Evolutionary conservation across 2,113 vertebrate species (phyloP), one percentile per base, ranked within the genome.

Genomic region (Hippocampus abdominalis): DNA sequence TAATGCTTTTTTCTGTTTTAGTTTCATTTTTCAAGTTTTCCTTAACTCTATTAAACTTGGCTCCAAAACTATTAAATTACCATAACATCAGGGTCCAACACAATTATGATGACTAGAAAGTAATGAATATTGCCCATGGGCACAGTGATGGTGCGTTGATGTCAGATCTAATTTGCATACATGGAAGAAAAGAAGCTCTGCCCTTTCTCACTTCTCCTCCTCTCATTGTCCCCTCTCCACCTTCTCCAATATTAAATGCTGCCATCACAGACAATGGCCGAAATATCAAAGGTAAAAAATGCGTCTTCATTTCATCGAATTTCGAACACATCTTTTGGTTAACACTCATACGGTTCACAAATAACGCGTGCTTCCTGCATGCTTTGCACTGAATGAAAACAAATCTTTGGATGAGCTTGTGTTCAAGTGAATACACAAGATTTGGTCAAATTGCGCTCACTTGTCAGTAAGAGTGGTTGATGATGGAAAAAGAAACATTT

Each of bases 251-350:
- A 82, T 70, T 46, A 66, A 48, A 84, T 85, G 74, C 82, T 85
- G 71, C 79, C 83, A 84, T 91, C 74, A 63, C 95, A 98, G 96
- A 98, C 91, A 98, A 96, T 91, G 96, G 96, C 84, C 95, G 93
- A 90, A 95, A 91, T 93, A 89, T 95, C 75, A 96, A 95, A 99
- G 96, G 96, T 98, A 99, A 96, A 70, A 48, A 68, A 86, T 92
- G 91, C 90, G 66, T 88, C 77, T 74, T 84, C 88, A 91, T 81
- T 88, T 91, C 85, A 74, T 69, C 9, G 1, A n/a, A 23, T 42
- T 39, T 62, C 32, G 12, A 16, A 63, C 6, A 53, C 49, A 13
- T 27, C 25, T 66, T 23, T 32, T 59, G 63, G 61, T 25, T 59
- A 3, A 71, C 42, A 27, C 23, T 23, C 11, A 25, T 11, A 11